phyloP scores from a whole-genome alignment of 2,797 vertebrate species.

The Lacerta viridis region DNA sequence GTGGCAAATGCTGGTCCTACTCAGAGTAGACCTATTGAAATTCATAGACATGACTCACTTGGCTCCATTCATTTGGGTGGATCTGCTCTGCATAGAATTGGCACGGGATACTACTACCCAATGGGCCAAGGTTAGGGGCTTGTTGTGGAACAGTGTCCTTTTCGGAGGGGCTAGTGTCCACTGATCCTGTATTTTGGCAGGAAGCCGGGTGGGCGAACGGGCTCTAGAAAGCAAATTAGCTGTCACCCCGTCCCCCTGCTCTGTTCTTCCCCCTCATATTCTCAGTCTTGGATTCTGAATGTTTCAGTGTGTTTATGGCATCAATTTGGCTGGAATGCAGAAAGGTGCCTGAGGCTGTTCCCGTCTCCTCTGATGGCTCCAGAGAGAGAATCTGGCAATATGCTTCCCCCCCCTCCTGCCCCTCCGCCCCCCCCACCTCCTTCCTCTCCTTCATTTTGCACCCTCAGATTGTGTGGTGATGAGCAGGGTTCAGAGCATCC shows the following conservation, averaged over 20 bases:
- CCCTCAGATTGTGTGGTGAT: background rate
- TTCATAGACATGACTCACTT: no score
- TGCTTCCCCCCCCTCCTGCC: background rate
- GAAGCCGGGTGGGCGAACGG: background rate
- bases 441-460: background rate
- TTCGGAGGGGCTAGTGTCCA: background rate
- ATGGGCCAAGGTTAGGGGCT: no score
- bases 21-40: no score
- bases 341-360: slow-evolving; percentile 35
- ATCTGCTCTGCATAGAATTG: no score
- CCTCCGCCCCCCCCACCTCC: background rate
- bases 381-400: slow-evolving; percentile 23
- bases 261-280: background rate
- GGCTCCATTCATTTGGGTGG: no score
- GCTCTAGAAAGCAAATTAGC: background rate
- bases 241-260: background rate
- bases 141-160: background rate
- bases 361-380: slow-evolving; percentile 32
- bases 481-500: background rate
- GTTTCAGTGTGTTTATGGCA: slow-evolving; percentile 47
- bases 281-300: slow-evolving; percentile 16
- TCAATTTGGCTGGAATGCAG: slow-evolving; percentile 47
- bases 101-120: background rate
- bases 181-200: background rate
- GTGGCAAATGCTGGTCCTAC: no score